A percentile compares a stretch with the other conserved stretches of the same genome.
phyloP scores from a whole-genome alignment of 2,797 vertebrate species.

The Pipistrellus pygmaeus region DNA sequence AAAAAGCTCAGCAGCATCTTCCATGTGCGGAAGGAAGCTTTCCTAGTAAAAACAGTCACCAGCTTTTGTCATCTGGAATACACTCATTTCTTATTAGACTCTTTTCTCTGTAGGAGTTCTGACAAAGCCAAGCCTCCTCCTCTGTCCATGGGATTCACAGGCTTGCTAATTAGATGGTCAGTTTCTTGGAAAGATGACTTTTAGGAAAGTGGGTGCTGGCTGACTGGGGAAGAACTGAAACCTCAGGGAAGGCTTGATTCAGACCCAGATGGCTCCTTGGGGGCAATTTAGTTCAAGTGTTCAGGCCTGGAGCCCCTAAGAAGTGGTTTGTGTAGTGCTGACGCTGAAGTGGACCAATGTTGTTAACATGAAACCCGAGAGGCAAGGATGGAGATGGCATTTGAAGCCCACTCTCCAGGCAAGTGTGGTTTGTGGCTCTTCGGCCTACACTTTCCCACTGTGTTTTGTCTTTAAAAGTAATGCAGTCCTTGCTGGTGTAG shows the following conservation, averaged over 20 bases:
- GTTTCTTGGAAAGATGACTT: constrained; percentile 58
- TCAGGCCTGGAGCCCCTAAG: neutral
- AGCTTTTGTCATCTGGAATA: neutral
- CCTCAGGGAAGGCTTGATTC: neutral
- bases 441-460: accelerated
- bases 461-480: constrained; percentile 15
- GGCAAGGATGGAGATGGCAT: neutral
- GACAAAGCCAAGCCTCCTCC: neutral
- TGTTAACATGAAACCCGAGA: neutral
- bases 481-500: no score
- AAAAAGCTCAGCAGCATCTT: neutral
- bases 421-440: neutral
- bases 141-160: neutral
- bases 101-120: neutral
- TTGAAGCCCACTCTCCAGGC: neutral
- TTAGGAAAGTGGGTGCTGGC: constrained; percentile 38
- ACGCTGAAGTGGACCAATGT: neutral
- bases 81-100: neutral
- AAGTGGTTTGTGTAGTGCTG: neutral
- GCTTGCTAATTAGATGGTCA: neutral
- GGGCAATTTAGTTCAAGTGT: neutral
- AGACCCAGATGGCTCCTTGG: neutral
- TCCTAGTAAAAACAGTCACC: neutral
- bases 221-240: constrained; percentile 40
- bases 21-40: neutral